Evolutionary conservation across 2,888 invertebrate genomes (phyloP), one percentile per base, ranked within the genome.

Genomic region (Tinea pellionella): DNA sequence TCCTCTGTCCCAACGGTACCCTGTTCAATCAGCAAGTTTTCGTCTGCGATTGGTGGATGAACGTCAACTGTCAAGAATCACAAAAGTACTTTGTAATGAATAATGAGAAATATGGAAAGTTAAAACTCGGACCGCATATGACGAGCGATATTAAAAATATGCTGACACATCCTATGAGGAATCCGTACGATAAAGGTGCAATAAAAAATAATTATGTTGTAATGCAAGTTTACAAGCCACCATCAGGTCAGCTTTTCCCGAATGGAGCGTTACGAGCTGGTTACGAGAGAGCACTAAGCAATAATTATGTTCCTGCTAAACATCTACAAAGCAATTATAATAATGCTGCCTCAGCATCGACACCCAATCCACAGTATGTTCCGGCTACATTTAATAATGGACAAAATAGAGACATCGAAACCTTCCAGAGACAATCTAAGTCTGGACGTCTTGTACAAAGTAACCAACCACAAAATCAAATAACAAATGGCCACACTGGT

Each of bases 21-120:
- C 77, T 91, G 18, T 92, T 92, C 73, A 91, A 91, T 66, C 92
- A 92, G 74, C 89, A 89, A 58, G 84, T 91, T 1, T 83, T 90
- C 61, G 91, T 91, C 1, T 92, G 92, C 65, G 91, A 91, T 67
- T 92, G 92, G 92, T 92, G 92, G 92, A 90, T 88, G 79, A 90
- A 90, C 65, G 91, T 92, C 0, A 86, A 90, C 64, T 92, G 92
- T 65, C 76, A 82, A 37, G 71, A 80, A 29, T 82, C 89, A 1
- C 74, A 77, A 61, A 74, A 80, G 61, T 66, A 73, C 4, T 80
- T 82, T 63, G 84, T 78, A 62, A 73, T 69, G 24, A 80, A 80
- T 62, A 87, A 86, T 51, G 78, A 87, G 43, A 82, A 84, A 63
- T 82, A 84, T 24, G 85, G 72, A 60, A 85, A 81, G 61, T 72